Evolutionary conservation across 2,888 invertebrate species (phyloP).

Genomic region (Brachypalpus laphriformis): DNA sequence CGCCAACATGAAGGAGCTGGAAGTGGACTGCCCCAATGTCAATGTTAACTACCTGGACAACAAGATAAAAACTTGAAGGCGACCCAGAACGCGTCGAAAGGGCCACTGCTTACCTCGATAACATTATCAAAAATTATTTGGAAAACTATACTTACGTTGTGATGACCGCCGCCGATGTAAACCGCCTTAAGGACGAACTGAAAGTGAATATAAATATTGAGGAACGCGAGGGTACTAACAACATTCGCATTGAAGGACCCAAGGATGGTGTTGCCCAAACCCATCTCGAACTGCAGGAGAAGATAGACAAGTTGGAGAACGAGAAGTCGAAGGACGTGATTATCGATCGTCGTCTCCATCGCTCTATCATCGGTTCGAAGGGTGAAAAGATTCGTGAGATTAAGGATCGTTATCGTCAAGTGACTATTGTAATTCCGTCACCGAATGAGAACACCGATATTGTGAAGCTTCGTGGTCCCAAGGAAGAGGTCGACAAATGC

Average conservation of each 20-base stretch:
- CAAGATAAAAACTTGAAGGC: constrained; percentile 97
- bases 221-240: constrained; percentile 89
- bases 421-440: constrained; percentile 95
- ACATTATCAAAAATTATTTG: constrained; percentile 91
- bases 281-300: constrained; percentile 90
- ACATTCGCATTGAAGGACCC: constrained; percentile 96
- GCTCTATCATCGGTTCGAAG: constrained; percentile 95
- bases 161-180: constrained; percentile 93
- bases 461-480: constrained; percentile 97
- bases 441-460: constrained; percentile 95
- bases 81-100: constrained; percentile 95
- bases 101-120: constrained; percentile 91
- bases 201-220: constrained; percentile 97
- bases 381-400: constrained; percentile 97
- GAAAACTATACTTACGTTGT: constrained; percentile 92
- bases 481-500: constrained; percentile 97
- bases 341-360: constrained; percentile 97
- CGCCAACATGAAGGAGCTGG: constrained; percentile 94
- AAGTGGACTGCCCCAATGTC: constrained; percentile 93
- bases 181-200: constrained; percentile 96
- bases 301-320: constrained; percentile 95
- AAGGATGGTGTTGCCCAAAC: constrained; percentile 94
- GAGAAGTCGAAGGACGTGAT: constrained; percentile 97
- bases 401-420: constrained; percentile 94
- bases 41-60: constrained; percentile 97